A percentile compares a stretch with the other conserved stretches of the same genome.
Evolutionary conservation across 2,113 vertebrate genomes (phyloP).

Genomic region (Gambusia affinis): DNA sequence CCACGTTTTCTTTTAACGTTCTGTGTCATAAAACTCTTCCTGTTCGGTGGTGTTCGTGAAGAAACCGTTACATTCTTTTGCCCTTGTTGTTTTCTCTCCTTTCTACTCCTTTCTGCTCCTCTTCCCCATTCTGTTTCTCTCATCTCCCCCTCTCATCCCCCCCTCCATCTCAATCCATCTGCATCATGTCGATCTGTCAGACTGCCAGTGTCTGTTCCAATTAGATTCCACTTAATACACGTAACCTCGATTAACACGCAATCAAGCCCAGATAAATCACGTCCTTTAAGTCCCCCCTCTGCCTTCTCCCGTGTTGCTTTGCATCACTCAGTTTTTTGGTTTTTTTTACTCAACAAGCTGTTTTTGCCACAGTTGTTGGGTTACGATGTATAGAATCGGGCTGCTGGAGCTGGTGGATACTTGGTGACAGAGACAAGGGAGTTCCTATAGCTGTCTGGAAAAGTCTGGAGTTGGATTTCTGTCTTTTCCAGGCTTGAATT

Average conservation of each 20-base stretch:
- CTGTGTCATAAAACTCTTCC: constrained; percentile 26
- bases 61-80: constrained; percentile 49
- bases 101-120: constrained; percentile 43
- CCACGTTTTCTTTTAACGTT: constrained; percentile 28
- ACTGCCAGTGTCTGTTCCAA: constrained; percentile 88
- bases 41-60: constrained; percentile 7
- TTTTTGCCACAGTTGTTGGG: constrained; percentile 41
- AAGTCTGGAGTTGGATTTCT: no score
- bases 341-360: constrained; percentile 73
- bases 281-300: constrained; percentile 82
- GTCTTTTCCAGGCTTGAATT: no score
- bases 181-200: constrained; percentile 89
- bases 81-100: constrained; percentile 27
- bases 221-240: constrained; percentile 90
- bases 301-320: constrained; percentile 77
- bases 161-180: constrained; percentile 84
- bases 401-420: constrained; percentile 43
- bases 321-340: constrained; percentile 81
- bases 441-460: neutral
- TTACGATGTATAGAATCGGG: constrained; percentile 56
- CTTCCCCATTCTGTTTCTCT: constrained; percentile 52
- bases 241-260: constrained; percentile 89
- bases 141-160: constrained; percentile 49
- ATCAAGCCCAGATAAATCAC: constrained; percentile 89
- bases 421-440: constrained; percentile 17